Percentiles rank a stretch among this genome's conserved stretches.
Evolutionary conservation across 2,797 vertebrate species (phyloP).

Genomic region (Eutrigla gurnardus): DNA sequence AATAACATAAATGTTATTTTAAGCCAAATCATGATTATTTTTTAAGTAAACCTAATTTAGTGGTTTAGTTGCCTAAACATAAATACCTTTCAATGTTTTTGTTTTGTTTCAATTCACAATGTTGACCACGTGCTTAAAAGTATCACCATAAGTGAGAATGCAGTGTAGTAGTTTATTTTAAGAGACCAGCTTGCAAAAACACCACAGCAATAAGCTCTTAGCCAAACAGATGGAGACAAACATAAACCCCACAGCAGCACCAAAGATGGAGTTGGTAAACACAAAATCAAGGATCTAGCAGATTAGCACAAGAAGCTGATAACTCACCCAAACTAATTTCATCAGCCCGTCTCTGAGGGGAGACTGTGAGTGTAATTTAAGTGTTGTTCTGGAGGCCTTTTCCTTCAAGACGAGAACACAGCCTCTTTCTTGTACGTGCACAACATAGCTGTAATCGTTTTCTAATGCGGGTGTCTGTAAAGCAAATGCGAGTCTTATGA

Average conservation of each 20-base stretch:
- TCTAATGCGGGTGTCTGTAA: slow-evolving; percentile 12
- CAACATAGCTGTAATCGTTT: slow-evolving; percentile 9
- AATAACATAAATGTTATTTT: no score
- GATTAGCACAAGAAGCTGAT: slow-evolving; percentile 57
- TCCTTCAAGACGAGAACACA: slow-evolving; percentile 5
- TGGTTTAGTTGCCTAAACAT: no score
- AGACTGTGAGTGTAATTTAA: slow-evolving; percentile 35
- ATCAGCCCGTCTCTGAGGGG: slow-evolving; percentile 31
- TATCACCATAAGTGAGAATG: not conserved
- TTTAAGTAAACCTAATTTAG: no score
- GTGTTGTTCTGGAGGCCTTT: slow-evolving; percentile 32
- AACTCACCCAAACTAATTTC: slow-evolving; percentile 62
- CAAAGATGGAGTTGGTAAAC: slow-evolving; percentile 40
- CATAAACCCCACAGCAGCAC: slow-evolving; percentile 32
- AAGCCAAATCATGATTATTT: no score
- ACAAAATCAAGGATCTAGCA: slow-evolving; percentile 49
- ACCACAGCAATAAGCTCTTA: slow-evolving; percentile 27
- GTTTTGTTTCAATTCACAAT: no score
- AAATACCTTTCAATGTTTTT: no score
- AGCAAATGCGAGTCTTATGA: slow-evolving; percentile 64
- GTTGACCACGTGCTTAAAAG: no score
- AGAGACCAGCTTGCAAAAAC: slow-evolving; percentile 12
- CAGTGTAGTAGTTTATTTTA: not conserved
- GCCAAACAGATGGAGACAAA: slow-evolving; percentile 47
- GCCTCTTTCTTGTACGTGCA: slow-evolving; percentile 6